These are phyloP conservation scores for Peucedramus taeniatus DNA, from an alignment of 2,113 vertebrate species.

Conservation along the genomic window DNA sequence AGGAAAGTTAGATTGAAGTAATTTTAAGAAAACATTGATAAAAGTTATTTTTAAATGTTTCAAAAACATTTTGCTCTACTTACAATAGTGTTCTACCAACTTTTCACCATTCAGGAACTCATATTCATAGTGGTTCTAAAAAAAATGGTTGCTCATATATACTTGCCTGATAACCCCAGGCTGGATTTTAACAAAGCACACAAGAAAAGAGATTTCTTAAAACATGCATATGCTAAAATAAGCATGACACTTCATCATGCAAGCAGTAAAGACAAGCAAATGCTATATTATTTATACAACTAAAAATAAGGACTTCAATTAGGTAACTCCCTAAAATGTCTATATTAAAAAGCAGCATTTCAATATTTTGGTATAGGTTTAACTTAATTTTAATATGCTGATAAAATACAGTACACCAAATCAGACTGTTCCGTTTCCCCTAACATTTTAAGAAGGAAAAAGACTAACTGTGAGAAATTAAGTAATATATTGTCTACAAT, in stretches of 20 bases:
- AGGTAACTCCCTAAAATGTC: neutral
- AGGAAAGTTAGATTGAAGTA: neutral
- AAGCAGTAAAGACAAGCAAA: neutral
- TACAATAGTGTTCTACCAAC: neutral
- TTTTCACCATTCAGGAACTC: neutral
- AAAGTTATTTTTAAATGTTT: neutral
- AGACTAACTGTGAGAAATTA: neutral
- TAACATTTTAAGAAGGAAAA: neutral
- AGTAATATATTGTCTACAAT: neutral
- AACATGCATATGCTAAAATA: neutral
- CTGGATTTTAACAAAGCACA: neutral
- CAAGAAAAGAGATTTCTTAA: neutral
- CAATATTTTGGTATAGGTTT: neutral
- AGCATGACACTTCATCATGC: neutral
- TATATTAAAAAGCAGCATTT: neutral
- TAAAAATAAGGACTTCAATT: neutral
- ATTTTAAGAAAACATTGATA: neutral
- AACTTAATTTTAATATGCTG: neutral
- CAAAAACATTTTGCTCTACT: neutral
- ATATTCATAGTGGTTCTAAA: neutral
- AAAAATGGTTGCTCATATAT: neutral
- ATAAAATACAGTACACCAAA: neutral
- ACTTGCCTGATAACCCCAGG: neutral
- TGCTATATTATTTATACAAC: neutral
- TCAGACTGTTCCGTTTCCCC: neutral